These are phyloP conservation scores for Epistrophe grossulariae DNA, from an alignment of 2,888 invertebrate genomes.

Conservation along the genomic window DNA sequence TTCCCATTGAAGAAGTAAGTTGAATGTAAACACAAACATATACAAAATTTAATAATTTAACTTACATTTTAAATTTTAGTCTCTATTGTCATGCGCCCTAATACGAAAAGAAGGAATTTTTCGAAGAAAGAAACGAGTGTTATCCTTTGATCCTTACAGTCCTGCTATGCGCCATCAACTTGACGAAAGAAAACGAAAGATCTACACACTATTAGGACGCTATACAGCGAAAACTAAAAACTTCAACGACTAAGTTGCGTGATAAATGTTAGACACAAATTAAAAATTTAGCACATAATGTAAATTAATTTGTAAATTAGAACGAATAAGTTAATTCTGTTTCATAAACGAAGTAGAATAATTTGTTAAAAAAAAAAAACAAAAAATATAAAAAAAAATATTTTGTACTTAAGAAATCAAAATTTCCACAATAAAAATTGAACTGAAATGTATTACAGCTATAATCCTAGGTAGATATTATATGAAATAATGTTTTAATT, in stretches of 20 bases:
- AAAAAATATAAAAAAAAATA: slow-evolving; percentile 32
- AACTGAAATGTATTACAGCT: slow-evolving; percentile 59
- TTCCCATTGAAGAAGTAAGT: slow-evolving; percentile 85
- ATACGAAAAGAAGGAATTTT: slow-evolving; percentile 89
- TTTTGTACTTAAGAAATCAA: slow-evolving; percentile 70
- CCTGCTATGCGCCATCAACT: slow-evolving; percentile 86
- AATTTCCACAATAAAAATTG: slow-evolving; percentile 69
- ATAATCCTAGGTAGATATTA: slow-evolving; percentile 7
- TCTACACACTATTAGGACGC: slow-evolving; percentile 84
- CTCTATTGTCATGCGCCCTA: slow-evolving; percentile 86
- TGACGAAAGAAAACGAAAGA: slow-evolving; percentile 84
- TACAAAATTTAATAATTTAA: too few relatives aligned
- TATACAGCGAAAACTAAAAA: slow-evolving; percentile 64
- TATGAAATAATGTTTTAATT: too few relatives aligned
- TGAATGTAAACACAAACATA: not conserved
- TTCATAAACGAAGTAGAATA: slow-evolving; percentile 66
- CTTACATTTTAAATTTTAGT: slow-evolving; percentile 79
- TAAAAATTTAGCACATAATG: slow-evolving; percentile 55
- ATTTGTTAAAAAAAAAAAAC: slow-evolving; percentile 46
- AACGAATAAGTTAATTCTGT: slow-evolving; percentile 51
- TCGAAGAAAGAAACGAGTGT: slow-evolving; percentile 87
- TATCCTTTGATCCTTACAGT: slow-evolving; percentile 89
- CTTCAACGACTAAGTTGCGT: slow-evolving; percentile 71
- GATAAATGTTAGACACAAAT: slow-evolving; percentile 52
- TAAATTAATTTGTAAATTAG: slow-evolving; percentile 41